Percentiles rank a stretch among this genome's conserved stretches.
Conservation (phyloP, 2,888 invertebrate species). For the Clitarchus hookeri region DNA sequence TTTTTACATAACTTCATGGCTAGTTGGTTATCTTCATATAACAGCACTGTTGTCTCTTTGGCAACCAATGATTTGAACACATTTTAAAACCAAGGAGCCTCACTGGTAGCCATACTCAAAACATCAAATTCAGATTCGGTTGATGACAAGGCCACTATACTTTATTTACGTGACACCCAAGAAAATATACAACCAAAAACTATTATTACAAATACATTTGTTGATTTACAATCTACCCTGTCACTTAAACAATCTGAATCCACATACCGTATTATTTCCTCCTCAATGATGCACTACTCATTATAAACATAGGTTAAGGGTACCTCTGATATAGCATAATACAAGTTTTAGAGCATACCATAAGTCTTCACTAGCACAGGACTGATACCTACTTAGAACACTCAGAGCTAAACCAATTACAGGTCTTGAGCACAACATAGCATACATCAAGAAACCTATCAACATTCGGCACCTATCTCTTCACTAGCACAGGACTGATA, state of each 20-base stretch:
- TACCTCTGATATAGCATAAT: not conserved
- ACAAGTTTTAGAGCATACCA: not conserved
- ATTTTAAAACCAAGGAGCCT: not conserved
- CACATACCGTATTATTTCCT: not conserved
- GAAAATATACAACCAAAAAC: not conserved
- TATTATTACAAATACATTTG: not conserved
- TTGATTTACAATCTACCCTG: not conserved
- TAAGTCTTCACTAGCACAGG: not conserved
- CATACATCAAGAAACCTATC: not conserved
- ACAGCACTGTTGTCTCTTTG: not conserved
- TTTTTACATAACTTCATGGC: not conserved
- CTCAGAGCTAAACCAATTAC: not conserved
- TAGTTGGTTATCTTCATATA: not conserved
- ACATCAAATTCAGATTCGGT: not conserved
- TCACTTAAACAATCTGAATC: not conserved
- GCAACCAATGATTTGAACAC: not conserved
- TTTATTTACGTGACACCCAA: not conserved
- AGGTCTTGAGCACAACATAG: not conserved
- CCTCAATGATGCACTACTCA: not conserved
- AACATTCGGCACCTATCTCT: not conserved
- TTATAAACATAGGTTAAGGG: not conserved
- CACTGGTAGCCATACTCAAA: not conserved
- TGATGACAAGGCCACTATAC: not conserved
- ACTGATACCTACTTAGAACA: slow-evolving; percentile 7
- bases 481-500: not conserved